Conservation (phyloP, 2,797 vertebrate species). For the Oreonectes daqikongensis region DNA sequence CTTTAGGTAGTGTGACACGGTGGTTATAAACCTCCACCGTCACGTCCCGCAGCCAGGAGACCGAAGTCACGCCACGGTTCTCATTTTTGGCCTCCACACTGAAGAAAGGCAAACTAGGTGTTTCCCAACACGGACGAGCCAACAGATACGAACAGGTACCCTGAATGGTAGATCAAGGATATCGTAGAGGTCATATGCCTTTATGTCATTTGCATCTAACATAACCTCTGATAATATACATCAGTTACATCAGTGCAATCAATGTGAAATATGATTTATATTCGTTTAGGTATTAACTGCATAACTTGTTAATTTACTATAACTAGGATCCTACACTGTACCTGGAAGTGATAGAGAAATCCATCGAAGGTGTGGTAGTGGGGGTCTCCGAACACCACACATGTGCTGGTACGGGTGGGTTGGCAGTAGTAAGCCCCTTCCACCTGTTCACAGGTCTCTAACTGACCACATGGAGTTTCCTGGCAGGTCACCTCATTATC, state of each 20-base stretch:
- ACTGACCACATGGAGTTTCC: conserved; percentile 85
- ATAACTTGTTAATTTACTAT: background rate
- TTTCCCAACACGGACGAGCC: conserved; percentile 91
- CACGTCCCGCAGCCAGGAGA: conserved; percentile 95
- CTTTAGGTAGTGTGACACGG: conserved; percentile 88
- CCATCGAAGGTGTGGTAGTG: conserved; percentile 99
- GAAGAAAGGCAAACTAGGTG: conserved; percentile 88
- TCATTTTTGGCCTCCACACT: conserved; percentile 98
- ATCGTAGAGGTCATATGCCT: background rate
- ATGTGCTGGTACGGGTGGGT: conserved; percentile 92
- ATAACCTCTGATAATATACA: background rate
- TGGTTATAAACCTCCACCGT: conserved; percentile 93
- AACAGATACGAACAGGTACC: conserved; percentile 96
- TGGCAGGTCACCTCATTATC: conserved; percentile 91
- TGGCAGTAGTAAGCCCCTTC: conserved; percentile 92
- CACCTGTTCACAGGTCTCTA: conserved; percentile 90
- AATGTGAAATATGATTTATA: too few species aligned
- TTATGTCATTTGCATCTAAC: background rate
- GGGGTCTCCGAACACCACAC: conserved; percentile 96
- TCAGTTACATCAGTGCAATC: background rate
- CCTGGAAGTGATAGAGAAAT: conserved; percentile 95
- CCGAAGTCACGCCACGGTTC: conserved; percentile 85
- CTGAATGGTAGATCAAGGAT: conserved; percentile 60
- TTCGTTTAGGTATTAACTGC: background rate
- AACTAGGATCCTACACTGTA: conserved; percentile 9